These are phyloP conservation scores for Chironomus tepperi DNA, from an alignment of 1,140 invertebrate species.

Conservation along the genomic window DNA sequence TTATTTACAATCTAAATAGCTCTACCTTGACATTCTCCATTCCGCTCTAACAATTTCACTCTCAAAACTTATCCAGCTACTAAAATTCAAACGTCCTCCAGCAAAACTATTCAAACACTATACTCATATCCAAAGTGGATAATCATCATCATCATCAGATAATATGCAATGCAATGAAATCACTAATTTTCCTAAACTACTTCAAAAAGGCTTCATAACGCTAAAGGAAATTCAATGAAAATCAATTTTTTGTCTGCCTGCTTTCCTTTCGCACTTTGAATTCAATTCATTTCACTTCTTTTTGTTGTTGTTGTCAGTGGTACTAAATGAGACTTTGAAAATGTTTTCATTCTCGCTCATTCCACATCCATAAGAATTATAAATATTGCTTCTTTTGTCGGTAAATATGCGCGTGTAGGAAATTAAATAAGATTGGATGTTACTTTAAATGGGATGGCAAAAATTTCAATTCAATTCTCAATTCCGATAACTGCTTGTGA, in stretches of 20 bases:
- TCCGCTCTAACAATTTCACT: too few species aligned
- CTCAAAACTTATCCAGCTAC: too few species aligned
- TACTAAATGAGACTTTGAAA: not conserved
- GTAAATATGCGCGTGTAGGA: not conserved
- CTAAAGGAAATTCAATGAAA: conserved; percentile 2
- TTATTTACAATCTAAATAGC: too few species aligned
- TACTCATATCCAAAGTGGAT: too few species aligned
- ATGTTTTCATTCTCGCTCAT: not conserved
- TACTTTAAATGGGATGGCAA: not conserved
- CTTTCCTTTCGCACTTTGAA: not conserved
- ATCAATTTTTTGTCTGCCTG: not conserved
- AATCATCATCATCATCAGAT: too few species aligned
- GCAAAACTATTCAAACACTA: too few species aligned
- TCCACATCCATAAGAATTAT: not conserved
- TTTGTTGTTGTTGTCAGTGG: not conserved
- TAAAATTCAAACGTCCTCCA: too few species aligned
- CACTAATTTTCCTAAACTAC: too few species aligned
- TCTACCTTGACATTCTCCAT: too few species aligned
- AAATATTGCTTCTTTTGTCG: not conserved
- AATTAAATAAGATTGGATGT: conserved; percentile 7
- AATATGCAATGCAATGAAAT: too few species aligned
- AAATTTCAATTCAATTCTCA: not conserved
- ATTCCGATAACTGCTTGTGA: not conserved
- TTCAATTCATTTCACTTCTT: not conserved
- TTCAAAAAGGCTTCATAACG: too few species aligned